phyloP scores from a whole-genome alignment of 2,888 invertebrate genomes.

The Sinohyriopsis cumingii region DNA sequence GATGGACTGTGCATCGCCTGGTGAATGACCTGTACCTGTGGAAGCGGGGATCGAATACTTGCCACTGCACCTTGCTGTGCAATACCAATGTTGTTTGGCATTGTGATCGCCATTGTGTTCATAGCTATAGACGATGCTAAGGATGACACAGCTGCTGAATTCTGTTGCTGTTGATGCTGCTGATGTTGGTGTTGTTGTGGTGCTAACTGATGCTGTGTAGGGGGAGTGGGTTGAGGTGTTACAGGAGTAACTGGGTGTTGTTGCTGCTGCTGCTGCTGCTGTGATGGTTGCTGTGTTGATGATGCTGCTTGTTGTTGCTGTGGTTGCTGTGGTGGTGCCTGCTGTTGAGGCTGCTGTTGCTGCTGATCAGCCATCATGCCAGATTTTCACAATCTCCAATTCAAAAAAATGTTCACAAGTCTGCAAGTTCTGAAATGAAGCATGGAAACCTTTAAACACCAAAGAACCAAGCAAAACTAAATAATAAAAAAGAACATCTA shows the following conservation, averaged over 20 bases:
- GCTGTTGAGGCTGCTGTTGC: not conserved
- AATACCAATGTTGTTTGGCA: constrained; percentile 41
- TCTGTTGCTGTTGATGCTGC: constrained; percentile 20
- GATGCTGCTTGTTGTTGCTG: constrained; percentile 8
- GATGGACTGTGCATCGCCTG: constrained; percentile 60
- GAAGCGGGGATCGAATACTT: constrained; percentile 33
- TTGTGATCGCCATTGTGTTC: constrained; percentile 7
- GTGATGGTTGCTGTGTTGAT: not conserved
- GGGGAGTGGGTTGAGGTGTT: constrained; percentile 6
- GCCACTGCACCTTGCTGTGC: constrained; percentile 15
- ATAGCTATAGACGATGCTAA: constrained; percentile 12
- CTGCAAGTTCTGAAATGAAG: too few relatives aligned
- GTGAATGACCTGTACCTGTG: constrained; percentile 60
- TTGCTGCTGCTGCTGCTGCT: constrained; percentile 11
- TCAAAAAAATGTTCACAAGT: too few relatives aligned
- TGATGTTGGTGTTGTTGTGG: constrained; percentile 21
- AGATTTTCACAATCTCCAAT: too few relatives aligned
- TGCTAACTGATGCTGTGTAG: constrained; percentile 4
- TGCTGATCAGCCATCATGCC: not conserved
- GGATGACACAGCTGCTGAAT: constrained; percentile 5
- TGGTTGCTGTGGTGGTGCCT: constrained; percentile 1
- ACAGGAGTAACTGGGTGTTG: constrained; percentile 9
- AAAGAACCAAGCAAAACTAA: too few relatives aligned
- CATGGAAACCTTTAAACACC: too few relatives aligned
- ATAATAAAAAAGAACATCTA: too few relatives aligned